Base-by-base conservation (phyloP, 2,113 vertebrate species). In the Sinocyclocheilus grahami region DNA sequence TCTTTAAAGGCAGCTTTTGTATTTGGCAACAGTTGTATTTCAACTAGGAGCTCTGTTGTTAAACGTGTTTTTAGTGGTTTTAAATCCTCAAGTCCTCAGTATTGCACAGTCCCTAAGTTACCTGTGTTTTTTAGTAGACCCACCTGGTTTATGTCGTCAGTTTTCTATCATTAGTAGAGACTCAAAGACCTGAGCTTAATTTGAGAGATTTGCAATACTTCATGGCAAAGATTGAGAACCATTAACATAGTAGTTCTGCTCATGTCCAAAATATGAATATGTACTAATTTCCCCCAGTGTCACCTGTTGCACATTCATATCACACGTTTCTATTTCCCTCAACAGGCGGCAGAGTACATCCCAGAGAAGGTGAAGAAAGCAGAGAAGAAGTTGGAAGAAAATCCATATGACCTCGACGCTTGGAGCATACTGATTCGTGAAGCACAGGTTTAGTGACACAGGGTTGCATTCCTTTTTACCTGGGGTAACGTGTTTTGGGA, bases 381-480 rank as follows among this genome's bases (percentile, higher is more conserved):
- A 89, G 98, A 99, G 94, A 99, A 99, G 97, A 99, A 99, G 96
- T 96, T 99, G 96, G 98, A 99, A 97, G 98, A 99, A 95, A 99
- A 99, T 93, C 97, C 97, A 92, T 99, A 97, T 97, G 98, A 99
- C 97, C 97, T 99, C 96, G 98, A 99, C 97, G 98, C 98, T 94
- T 99, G 97, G 98, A 99, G 98, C 98, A 99, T 99, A 98, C 98
- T 99, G 97, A 99, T 99, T 98, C 97, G 98, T 98, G 98, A 99
- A 97, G 98, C 98, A 99, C 98, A 99, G 98, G 98, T 99, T 99
- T 99, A 99, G 97, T 99, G 97, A 98, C 94, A 97, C 97, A 98
- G 97, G 97, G 97, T 99, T 99, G 98, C 96, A 96, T 99, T 99
- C 95, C 94, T 79, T 97, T 96, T 94, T 96, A 94, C 96, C 94